Conservation (phyloP, 2,888 invertebrate genomes). For the Hydrotaea cyrtoneurina region DNA sequence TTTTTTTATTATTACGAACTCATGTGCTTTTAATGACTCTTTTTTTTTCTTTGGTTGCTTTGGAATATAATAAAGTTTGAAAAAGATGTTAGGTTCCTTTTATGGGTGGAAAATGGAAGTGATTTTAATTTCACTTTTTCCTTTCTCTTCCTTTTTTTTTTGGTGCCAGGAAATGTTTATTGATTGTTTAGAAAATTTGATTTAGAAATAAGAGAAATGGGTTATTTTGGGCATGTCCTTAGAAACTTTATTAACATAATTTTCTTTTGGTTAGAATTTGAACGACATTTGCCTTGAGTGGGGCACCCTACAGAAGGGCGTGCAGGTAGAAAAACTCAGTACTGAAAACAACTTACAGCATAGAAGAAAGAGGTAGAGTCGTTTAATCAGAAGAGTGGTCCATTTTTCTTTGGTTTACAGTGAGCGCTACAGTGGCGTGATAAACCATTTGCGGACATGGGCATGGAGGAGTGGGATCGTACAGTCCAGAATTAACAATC, state of each 20-base stretch:
- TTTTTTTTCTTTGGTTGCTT: neutral
- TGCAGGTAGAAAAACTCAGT: neutral
- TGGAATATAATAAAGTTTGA: slow-evolving; percentile 16
- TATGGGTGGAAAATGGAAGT: neutral
- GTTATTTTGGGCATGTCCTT: neutral
- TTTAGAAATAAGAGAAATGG: neutral
- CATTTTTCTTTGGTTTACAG: no score
- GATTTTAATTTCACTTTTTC: slow-evolving; percentile 29
- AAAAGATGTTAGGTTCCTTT: slow-evolving; percentile 1
- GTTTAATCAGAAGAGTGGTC: no score
- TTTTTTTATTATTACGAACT: slow-evolving; percentile 21
- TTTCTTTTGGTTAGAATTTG: neutral
- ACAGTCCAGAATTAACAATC: no score
- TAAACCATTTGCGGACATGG: no score
- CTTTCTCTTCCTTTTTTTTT: neutral
- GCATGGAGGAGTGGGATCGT: no score
- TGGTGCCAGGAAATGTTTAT: slow-evolving; percentile 4
- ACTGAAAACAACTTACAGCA: no score
- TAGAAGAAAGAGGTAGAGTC: no score
- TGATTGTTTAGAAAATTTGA: slow-evolving; percentile 37
- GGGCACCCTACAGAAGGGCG: neutral
- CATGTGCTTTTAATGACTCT: slow-evolving; percentile 49
- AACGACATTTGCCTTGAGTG: neutral
- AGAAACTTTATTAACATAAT: slow-evolving; percentile 30
- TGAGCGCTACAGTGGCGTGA: no score